Percentiles rank a stretch among this genome's conserved stretches.
Conservation (phyloP, 2,888 invertebrate species). For the Ophion ventricosus region DNA sequence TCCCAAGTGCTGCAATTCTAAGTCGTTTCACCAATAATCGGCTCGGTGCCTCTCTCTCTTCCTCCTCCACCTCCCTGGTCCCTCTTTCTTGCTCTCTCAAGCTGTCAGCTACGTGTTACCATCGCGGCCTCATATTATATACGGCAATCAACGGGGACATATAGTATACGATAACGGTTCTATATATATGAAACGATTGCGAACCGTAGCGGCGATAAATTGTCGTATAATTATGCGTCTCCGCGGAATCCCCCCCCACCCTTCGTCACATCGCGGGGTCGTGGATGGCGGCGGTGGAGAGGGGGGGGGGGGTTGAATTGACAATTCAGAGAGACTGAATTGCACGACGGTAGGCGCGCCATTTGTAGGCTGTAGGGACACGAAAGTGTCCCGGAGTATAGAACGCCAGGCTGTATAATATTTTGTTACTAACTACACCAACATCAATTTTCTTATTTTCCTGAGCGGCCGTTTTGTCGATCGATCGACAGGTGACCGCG, state of each 20-base stretch:
- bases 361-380: not conserved
- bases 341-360: constrained; percentile 22
- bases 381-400: not conserved
- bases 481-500: not conserved
- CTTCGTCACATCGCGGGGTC: not conserved
- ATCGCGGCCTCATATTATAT: constrained; percentile 8
- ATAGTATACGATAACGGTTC: constrained; percentile 37
- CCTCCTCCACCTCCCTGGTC: not conserved
- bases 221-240: constrained; percentile 54
- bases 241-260: constrained; percentile 27
- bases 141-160: constrained; percentile 39
- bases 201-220: constrained; percentile 27
- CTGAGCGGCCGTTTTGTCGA: constrained; percentile 1
- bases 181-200: constrained; percentile 31
- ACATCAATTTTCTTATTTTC: constrained; percentile 33
- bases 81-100: not conserved
- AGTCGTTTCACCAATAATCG: not conserved
- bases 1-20: not conserved
- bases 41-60: not conserved
- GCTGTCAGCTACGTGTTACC: constrained; percentile 6
- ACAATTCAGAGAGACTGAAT: constrained; percentile 53
- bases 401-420: not conserved
- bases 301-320: constrained; percentile 17
- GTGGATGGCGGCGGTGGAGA: not conserved
- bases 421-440: not conserved